These are phyloP conservation scores for Protonibea diacanthus DNA, from an alignment of 2,797 vertebrate genomes.

Conservation along the genomic window DNA sequence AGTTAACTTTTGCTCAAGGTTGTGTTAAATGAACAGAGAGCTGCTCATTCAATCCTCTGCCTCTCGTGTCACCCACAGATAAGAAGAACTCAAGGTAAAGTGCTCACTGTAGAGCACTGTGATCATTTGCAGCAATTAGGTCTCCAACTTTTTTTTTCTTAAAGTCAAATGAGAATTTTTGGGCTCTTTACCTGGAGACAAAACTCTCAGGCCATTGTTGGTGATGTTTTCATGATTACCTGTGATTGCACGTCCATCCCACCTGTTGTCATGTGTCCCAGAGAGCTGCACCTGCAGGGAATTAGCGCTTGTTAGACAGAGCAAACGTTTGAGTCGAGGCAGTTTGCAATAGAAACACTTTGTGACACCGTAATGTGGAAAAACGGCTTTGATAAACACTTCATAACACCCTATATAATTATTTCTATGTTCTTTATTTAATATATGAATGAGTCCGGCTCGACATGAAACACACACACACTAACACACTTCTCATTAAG, in stretches of 20 bases:
- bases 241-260: background rate
- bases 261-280: background rate
- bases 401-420: too few species aligned
- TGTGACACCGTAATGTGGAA: too few species aligned
- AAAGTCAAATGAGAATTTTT: background rate
- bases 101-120: background rate
- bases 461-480: too few species aligned
- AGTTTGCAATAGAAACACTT: too few species aligned
- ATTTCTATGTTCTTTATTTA: too few species aligned
- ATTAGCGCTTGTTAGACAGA: background rate
- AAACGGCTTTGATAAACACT: too few species aligned
- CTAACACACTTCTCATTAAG: too few species aligned
- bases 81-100: background rate
- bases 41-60: background rate
- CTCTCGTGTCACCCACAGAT: background rate
- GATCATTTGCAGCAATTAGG: background rate
- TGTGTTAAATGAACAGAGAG: background rate
- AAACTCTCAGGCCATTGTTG: background rate
- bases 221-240: background rate
- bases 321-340: too few species aligned
- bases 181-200: background rate
- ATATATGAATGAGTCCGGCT: too few species aligned
- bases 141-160: too few species aligned
- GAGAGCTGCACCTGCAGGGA: background rate
- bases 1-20: background rate